Base-by-base conservation (phyloP, 1,140 invertebrate species). In the Leptonema lineaticorne region DNA sequence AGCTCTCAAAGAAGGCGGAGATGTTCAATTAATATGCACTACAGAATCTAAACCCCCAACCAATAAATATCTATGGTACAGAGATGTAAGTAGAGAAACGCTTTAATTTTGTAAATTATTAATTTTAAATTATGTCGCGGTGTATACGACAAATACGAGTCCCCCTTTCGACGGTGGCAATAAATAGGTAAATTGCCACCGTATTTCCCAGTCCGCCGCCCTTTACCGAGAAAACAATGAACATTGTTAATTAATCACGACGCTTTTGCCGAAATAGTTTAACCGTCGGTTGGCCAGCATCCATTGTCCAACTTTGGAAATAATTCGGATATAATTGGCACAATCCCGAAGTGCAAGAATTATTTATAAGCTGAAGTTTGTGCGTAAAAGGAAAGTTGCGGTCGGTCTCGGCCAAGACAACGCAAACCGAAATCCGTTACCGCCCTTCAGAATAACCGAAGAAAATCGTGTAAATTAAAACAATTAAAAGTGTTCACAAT, bases 21-120 rank as follows among this genome's bases (percentile, higher is more conserved):
- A 72, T 14, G 65, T 72, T 14, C 71, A 72, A 65, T 60, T 72
- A 0, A 67, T 72, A 11, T 72, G 71, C 68, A 69, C 58, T 24
- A 53, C 71, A 14, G 71, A 72, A 50, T 58, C 68, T 16, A 72
- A 64, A 46, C 71, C 71, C 9, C 18, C 58, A n/a, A 65, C 62
- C 2, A 65, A 69, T 16, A 69, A 69, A 29, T 72, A 69, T 30
- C 8, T 37, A 7, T 72, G 71, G 71, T 72, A 50, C 41, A 37
- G 60, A 59, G 65, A 65, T 58, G 71, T 72, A 53, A 67, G 67
- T 63, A 16, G 3, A 48, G 6, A 16, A 48, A 48, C 20, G 5
- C 14, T 48, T 48, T 41, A 41, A 9, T 4, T 14, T 41, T 11
- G 2, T 14, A 11, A 16, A 41, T 14, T 41, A 37, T 37, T 7